Percentiles rank a stretch among this genome's conserved stretches.
Conservation (phyloP, 2,113 vertebrate genomes). For the Ictidomys tridecemlineatus region DNA sequence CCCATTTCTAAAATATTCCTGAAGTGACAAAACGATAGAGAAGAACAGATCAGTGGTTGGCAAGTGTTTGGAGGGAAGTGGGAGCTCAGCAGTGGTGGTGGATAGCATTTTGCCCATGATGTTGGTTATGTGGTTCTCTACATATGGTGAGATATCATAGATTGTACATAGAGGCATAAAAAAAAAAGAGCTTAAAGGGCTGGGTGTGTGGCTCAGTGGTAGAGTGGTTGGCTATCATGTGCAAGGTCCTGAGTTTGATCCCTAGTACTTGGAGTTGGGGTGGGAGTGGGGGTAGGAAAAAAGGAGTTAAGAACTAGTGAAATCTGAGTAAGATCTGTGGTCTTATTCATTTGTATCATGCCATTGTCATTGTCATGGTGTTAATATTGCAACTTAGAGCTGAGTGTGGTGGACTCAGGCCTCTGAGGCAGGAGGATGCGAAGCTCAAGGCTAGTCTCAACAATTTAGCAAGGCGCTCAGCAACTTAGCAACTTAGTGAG, state of each 20-base stretch:
- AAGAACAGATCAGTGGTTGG: background rate
- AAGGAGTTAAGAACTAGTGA: background rate
- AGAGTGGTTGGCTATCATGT: no score
- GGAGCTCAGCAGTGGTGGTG: background rate
- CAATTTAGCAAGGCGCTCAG: no score
- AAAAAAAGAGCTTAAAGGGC: no score
- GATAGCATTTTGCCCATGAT: background rate
- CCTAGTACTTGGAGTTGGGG: no score
- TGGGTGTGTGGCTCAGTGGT: no score
- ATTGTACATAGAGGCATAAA: no score
- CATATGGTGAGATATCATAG: background rate
- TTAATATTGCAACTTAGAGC: background rate
- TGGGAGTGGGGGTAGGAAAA: background rate
- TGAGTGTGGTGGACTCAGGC: no score
- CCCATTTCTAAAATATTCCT: background rate
- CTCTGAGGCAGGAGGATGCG: no score
- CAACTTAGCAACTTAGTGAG: no score
- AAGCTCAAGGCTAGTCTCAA: no score
- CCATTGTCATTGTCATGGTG: background rate
- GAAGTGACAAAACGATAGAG: background rate
- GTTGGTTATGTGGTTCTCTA: background rate
- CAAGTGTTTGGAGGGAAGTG: background rate
- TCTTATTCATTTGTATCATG: background rate
- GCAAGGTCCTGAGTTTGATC: no score
- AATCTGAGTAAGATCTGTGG: background rate